phyloP scores from a whole-genome alignment of 2,797 vertebrate species.

The Spinibarbus caldwelli region DNA sequence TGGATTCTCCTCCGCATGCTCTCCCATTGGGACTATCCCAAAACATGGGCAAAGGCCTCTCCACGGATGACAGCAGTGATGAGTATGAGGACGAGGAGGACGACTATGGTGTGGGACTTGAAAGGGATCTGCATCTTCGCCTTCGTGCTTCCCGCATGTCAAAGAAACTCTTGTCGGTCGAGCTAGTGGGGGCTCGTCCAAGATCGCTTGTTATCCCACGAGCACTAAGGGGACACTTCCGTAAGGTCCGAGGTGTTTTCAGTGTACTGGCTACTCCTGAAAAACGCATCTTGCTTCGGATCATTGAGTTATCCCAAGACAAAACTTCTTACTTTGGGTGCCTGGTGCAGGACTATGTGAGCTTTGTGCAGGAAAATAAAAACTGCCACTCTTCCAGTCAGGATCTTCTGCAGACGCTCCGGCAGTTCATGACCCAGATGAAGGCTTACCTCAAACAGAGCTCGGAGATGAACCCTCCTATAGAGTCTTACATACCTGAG shows the following conservation, averaged over 20 bases:
- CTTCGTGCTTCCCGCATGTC: conserved; percentile 73
- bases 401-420: conserved; percentile 92
- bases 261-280: conserved; percentile 91
- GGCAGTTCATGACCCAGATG: conserved; percentile 97
- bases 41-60: conserved; percentile 64
- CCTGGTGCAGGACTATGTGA: conserved; percentile 93
- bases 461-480: conserved; percentile 92
- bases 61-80: conserved; percentile 78
- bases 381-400: conserved; percentile 71
- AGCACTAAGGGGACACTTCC: conserved; percentile 85
- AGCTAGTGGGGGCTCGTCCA: conserved; percentile 76
- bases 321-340: conserved; percentile 91
- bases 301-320: conserved; percentile 86
- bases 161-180: conserved; percentile 65
- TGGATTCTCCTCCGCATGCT: conserved; percentile 82
- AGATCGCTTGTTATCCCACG: conserved; percentile 84
- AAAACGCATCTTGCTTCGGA: conserved; percentile 84
- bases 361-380: conserved; percentile 89
- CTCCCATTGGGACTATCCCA: conserved; percentile 65
- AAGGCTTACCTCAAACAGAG: conserved; percentile 95
- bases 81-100: conserved; percentile 65
- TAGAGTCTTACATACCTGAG: conserved; percentile 94
- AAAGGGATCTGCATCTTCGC: conserved; percentile 85
- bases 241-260: conserved; percentile 90
- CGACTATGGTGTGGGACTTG: conserved; percentile 71